A percentile compares a stretch with the other conserved stretches of the same genome.
Evolutionary conservation across 2,113 vertebrate genomes (phyloP).

Genomic region (Aix galericulata): DNA sequence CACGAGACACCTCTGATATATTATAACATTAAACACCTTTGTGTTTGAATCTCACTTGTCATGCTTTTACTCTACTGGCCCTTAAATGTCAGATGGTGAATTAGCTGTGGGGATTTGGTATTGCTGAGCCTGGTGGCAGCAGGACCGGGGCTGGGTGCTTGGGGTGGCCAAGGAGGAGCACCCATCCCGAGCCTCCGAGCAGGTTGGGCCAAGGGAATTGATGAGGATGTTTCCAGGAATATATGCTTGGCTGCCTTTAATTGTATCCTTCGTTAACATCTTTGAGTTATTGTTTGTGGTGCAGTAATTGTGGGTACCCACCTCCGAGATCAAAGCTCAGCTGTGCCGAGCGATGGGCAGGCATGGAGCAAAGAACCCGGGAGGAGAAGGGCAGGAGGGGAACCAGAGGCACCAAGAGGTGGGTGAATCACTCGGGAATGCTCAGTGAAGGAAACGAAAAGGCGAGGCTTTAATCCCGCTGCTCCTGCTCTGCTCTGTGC

Average conservation of each 20-base stretch:
- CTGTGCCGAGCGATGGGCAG: background rate
- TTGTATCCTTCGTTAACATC: background rate
- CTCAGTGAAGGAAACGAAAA: background rate
- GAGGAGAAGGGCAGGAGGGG: background rate
- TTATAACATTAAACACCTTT: background rate
- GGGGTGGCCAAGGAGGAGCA: background rate
- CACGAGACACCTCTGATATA: background rate
- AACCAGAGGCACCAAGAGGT: rapidly evolving
- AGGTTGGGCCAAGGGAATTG: background rate
- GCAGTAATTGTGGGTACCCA: background rate
- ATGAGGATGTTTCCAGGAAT: background rate
- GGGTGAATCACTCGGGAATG: background rate
- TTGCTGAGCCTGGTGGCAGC: background rate
- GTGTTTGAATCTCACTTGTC: background rate
- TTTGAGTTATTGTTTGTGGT: background rate
- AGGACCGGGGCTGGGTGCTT: background rate
- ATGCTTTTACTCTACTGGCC: background rate
- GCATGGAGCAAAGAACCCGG: background rate
- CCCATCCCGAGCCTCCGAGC: background rate
- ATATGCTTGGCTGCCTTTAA: background rate
- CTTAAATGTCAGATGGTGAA: background rate
- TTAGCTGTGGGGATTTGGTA: background rate
- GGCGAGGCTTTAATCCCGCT: rapidly evolving
- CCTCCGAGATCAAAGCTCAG: background rate
- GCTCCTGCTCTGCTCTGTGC: rapidly evolving